Evolutionary conservation across 53 echinoderm and acorn worm species (phyloP).

Genomic region (Zoroaster sp.): DNA sequence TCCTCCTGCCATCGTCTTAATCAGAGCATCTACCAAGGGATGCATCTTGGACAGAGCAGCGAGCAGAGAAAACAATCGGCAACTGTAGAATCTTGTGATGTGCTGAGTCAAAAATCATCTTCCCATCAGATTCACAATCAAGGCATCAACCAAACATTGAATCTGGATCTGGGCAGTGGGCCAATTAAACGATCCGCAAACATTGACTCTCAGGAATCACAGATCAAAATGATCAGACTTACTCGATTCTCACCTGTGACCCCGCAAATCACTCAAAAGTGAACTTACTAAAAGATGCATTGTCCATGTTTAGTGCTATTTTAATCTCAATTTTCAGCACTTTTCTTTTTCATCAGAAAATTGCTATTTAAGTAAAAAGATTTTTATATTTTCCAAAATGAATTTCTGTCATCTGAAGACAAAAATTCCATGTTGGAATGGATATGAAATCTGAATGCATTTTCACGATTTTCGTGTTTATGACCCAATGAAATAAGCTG

Average conservation of each 20-base stretch:
- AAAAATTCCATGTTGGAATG: too few relatives aligned
- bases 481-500: too few relatives aligned
- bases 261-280: neutral
- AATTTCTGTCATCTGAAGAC: too few relatives aligned
- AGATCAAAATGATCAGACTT: neutral
- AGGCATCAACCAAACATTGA: neutral
- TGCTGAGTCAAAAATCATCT: neutral
- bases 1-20: constrained; percentile 1
- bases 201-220: neutral
- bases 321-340: too few relatives aligned
- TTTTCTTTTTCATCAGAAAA: too few relatives aligned
- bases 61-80: neutral
- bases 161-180: neutral
- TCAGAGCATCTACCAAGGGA: neutral
- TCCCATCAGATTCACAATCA: neutral
- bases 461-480: too few relatives aligned
- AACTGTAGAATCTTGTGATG: neutral
- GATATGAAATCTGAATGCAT: too few relatives aligned
- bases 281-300: neutral
- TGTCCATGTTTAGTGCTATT: neutral
- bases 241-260: neutral
- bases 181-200: neutral
- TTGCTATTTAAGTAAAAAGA: too few relatives aligned
- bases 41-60: neutral
- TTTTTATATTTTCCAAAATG: too few relatives aligned